These are phyloP conservation scores for Trogon surrucura DNA, from an alignment of 2,113 vertebrate genomes.

Conservation along the genomic window DNA sequence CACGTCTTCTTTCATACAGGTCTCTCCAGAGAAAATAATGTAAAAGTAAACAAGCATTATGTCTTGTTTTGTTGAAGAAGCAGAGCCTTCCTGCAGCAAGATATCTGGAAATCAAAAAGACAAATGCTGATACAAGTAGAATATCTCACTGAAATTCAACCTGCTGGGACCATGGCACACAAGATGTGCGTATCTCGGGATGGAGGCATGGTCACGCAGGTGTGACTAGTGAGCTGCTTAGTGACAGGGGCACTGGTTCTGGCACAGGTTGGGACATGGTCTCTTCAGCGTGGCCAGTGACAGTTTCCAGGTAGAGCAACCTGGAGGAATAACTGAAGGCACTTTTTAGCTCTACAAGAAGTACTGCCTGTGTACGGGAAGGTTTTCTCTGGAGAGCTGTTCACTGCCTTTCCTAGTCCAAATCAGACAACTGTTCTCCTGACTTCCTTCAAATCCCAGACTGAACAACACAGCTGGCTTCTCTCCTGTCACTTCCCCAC, in stretches of 20 bases:
- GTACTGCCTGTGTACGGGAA: neutral
- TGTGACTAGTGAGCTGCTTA: neutral
- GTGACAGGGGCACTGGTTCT: neutral
- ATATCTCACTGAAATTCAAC: neutral
- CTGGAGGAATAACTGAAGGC: accelerated
- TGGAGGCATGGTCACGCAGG: neutral
- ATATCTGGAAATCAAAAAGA: neutral
- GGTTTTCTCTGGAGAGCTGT: neutral
- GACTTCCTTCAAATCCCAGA: neutral
- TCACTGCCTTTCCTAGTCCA: neutral
- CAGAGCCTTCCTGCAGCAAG: neutral
- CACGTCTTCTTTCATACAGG: neutral
- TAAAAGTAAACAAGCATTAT: neutral
- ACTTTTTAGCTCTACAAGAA: neutral
- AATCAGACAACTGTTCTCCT: neutral
- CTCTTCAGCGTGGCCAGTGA: neutral
- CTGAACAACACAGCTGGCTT: neutral
- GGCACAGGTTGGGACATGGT: too few relatives aligned
- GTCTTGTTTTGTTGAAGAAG: neutral
- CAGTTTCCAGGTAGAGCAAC: neutral
- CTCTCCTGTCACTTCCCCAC: neutral
- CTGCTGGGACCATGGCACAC: neutral
- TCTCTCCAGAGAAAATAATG: neutral
- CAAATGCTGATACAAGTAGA: neutral
- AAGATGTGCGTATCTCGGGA: accelerated